phyloP scores from a whole-genome alignment of 2,797 vertebrate genomes.

The Poeciliopsis turneri region DNA sequence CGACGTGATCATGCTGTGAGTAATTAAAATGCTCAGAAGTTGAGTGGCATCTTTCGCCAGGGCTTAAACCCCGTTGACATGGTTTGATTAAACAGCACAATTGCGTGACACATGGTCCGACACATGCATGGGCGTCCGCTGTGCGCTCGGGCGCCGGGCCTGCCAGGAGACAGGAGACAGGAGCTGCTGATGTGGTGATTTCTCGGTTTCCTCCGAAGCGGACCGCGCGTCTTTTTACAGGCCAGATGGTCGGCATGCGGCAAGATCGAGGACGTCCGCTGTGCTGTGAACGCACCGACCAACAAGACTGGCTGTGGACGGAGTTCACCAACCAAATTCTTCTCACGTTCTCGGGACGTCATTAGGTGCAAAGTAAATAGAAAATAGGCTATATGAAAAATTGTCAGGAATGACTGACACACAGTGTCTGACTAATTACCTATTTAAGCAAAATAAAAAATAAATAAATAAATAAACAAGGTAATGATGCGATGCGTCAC shows the following conservation, averaged over 20 bases:
- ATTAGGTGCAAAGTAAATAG: neutral
- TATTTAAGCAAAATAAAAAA: neutral
- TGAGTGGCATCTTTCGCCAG: slow-evolving; percentile 60
- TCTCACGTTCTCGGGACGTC: slow-evolving; percentile 31
- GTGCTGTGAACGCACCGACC: slow-evolving; percentile 57
- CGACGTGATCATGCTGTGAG: slow-evolving; percentile 62
- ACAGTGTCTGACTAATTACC: neutral
- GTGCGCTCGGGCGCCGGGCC: slow-evolving; percentile 26
- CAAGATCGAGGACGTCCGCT: slow-evolving; percentile 59
- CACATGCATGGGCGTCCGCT: slow-evolving; percentile 42
- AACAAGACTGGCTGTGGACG: slow-evolving; percentile 66
- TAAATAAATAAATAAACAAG: no score
- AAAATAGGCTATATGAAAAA: neutral
- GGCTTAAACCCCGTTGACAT: slow-evolving; percentile 57
- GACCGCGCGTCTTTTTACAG: slow-evolving; percentile 68
- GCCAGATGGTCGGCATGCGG: slow-evolving; percentile 77
- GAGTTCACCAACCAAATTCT: slow-evolving; percentile 61
- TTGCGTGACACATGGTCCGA: slow-evolving; percentile 51
- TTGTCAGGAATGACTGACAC: neutral
- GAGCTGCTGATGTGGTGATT: slow-evolving; percentile 47
- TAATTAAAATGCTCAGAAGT: slow-evolving; percentile 70
- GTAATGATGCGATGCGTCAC: neutral
- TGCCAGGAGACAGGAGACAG: slow-evolving; percentile 47
- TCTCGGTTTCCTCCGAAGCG: slow-evolving; percentile 62
- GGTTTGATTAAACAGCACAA: slow-evolving; percentile 66